Evolutionary conservation across 2,888 invertebrate species (phyloP).

Genomic region (Trachelus iudaicus): DNA sequence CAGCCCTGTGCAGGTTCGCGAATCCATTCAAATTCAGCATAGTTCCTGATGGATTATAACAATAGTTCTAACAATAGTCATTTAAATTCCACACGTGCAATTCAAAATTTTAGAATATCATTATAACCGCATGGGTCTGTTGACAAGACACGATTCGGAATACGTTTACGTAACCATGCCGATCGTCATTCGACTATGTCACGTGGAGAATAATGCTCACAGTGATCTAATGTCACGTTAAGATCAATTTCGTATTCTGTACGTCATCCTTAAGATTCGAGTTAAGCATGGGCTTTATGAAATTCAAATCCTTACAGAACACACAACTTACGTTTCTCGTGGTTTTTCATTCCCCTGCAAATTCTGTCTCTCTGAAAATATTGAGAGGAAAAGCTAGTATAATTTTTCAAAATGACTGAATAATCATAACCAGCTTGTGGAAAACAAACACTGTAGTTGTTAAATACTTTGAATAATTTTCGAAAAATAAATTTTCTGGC

Average conservation of each 20-base stretch:
- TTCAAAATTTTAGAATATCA: not conserved
- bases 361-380: not conserved
- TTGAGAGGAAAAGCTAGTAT: no score
- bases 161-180: not conserved
- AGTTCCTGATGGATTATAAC: no score
- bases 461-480: no score
- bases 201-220: not conserved
- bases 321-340: not conserved
- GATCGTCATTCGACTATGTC: not conserved
- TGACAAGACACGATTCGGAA: not conserved
- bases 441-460: no score
- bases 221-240: conserved; percentile 19
- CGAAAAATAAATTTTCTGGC: no score
- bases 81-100: conserved; percentile 30
- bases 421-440: no score
- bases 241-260: conserved; percentile 29
- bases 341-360: not conserved
- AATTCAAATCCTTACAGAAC: conserved; percentile 50
- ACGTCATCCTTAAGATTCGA: conserved; percentile 53
- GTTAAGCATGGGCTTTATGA: conserved; percentile 58
- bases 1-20: no score
- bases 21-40: no score
- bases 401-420: no score
- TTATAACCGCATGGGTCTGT: not conserved
- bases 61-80: no score